Conservation (phyloP, 2,113 vertebrate species). For the Butorides virescens region DNA sequence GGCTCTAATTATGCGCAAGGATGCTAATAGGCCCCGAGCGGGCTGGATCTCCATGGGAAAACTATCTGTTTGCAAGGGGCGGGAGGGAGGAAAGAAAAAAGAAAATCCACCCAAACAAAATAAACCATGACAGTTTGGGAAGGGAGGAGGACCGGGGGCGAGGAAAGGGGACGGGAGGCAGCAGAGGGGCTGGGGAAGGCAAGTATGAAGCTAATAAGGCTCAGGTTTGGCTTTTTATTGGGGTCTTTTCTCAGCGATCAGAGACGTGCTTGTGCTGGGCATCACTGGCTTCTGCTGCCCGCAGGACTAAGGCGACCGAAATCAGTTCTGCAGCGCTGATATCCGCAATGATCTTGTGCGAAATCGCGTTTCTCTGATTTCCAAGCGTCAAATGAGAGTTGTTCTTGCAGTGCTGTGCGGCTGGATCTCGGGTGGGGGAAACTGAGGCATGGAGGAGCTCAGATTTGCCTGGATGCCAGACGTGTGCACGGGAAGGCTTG, state of each 20-base stretch:
- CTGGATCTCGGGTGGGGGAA: neutral
- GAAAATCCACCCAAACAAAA: slow-evolving; percentile 64
- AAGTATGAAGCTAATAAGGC: neutral
- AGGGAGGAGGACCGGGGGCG: neutral
- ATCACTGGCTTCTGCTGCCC: neutral
- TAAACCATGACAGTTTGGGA: slow-evolving; percentile 39
- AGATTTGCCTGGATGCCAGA: neutral
- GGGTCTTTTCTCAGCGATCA: neutral
- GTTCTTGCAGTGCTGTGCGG: too few species aligned
- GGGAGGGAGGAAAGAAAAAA: neutral
- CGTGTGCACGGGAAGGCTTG: fast-evolving
- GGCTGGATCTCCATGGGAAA: slow-evolving; percentile 74
- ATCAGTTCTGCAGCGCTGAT: fast-evolving
- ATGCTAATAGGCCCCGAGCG: slow-evolving; percentile 74
- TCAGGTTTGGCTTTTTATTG: neutral
- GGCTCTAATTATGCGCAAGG: slow-evolving; percentile 77
- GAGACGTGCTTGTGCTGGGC: neutral
- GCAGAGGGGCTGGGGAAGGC: neutral
- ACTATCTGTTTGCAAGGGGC: slow-evolving; percentile 43
- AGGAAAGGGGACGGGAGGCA: neutral
- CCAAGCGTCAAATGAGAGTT: fast-evolving
- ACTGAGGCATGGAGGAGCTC: neutral
- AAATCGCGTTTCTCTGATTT: fast-evolving
- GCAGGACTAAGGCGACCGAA: fast-evolving
- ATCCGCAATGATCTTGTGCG: fast-evolving